Evolutionary conservation across 2,797 vertebrate genomes (phyloP), one percentile per base, ranked within the genome.

Genomic region (Pelochelys cantorii): DNA sequence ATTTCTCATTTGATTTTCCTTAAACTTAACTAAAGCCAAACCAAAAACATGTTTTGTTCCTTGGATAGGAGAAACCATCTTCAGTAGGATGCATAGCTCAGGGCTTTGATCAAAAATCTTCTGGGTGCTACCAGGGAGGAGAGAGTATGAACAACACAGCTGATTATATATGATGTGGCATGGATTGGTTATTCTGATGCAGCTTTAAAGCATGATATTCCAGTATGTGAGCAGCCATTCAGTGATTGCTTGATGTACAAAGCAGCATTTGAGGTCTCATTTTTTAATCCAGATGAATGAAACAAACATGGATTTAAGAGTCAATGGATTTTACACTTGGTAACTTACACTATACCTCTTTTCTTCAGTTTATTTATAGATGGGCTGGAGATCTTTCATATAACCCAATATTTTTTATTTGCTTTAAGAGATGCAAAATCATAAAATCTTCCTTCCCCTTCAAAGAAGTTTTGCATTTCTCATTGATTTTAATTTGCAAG

Each of bases 171-270:
- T 59, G 2, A 54, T 6, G 3, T n/a, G 88, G 25, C 18, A 83
- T 75, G 15, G 3, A 13, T 2, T 74, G 18, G 5, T 13, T 48
- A 48, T 48, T 77, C 48, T 85, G 37, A 59, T 75, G n/a, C 14
- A n/a, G 31, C 23, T 59, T 7, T 31, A 31, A 84, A 77, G 12
- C 18, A 12, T 0, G 0, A 0, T 59, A 37, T 84, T 81, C 18
- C 23, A 92, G 31, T 83, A 62, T 29, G 2, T 20, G 22, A 60
- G 79, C 57, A 90, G 25, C 65, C 31, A 37, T 12, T 4, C 13
- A 4, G 4, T 65, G 4, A 68, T 78, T 80, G 5, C 56, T 86
- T 86, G 85, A 3, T 53, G 6, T 4, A n/a, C 25, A 55, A 17
- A 2, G 5, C 2, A 1, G 1, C 48, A 29, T 84, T 88, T 68